Evolutionary conservation across 2,113 vertebrate genomes (phyloP).

Genomic region (Albula goreensis): DNA sequence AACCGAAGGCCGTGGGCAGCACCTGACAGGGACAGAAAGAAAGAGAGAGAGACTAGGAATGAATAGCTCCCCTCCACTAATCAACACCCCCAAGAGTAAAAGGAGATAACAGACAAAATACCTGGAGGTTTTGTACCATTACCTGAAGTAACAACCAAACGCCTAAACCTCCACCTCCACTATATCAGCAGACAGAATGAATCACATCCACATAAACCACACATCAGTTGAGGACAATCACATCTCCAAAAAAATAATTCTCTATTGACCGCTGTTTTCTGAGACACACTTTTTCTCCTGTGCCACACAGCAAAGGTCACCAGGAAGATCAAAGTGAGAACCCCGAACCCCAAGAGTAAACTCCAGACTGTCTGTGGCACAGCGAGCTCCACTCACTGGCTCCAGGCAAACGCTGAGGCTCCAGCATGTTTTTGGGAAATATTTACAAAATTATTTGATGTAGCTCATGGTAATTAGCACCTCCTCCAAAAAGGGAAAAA

Average conservation of each 20-base stretch:
- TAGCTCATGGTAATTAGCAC: background rate
- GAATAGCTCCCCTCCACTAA: background rate
- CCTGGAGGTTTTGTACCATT: too few relatives aligned
- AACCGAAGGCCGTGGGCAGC: background rate
- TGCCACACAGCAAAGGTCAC: too few relatives aligned
- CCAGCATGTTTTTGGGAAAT: background rate
- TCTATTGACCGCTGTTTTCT: background rate
- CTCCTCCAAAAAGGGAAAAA: conserved; percentile 34
- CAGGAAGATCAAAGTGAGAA: too few relatives aligned
- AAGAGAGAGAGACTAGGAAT: background rate
- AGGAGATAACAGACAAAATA: background rate
- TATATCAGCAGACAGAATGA: background rate
- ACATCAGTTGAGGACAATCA: background rate
- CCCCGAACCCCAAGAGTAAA: background rate
- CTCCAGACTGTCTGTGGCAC: too few relatives aligned
- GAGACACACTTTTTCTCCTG: background rate
- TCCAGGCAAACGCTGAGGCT: background rate
- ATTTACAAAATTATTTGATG: background rate
- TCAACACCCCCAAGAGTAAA: background rate
- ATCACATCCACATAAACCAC: background rate
- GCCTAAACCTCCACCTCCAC: too few relatives aligned
- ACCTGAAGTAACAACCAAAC: too few relatives aligned
- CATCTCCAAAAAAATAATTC: background rate
- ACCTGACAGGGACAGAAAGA: background rate
- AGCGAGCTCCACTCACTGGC: background rate